phyloP scores from a whole-genome alignment of 1,140 invertebrate genomes.

The Tetragnatha versicolor region DNA sequence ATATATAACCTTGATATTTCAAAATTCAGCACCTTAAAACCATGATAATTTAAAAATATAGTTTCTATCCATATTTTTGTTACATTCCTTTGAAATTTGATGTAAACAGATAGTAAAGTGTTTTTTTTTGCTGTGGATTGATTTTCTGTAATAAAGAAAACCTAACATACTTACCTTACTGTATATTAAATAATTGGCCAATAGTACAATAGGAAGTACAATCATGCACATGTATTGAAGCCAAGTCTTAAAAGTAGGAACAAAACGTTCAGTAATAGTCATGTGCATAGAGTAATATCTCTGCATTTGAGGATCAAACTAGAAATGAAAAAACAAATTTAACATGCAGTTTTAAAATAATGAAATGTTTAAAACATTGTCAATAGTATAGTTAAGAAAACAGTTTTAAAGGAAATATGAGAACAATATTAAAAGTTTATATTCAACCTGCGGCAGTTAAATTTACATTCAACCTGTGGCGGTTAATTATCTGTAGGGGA shows the following conservation, averaged over 20 bases:
- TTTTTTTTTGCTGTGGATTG: not conserved
- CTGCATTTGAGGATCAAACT: constrained; percentile 49
- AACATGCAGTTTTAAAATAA: not conserved
- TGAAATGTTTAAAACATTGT: not conserved
- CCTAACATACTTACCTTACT: constrained; percentile 2
- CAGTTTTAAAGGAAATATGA: not conserved
- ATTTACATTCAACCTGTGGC: not conserved
- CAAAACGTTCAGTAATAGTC: constrained; percentile 29
- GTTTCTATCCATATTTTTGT: not conserved
- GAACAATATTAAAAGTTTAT: too few species aligned
- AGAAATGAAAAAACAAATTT: not conserved
- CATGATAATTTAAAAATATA: not conserved
- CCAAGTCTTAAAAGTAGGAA: constrained; percentile 48
- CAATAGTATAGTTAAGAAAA: not conserved
- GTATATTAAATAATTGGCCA: not conserved
- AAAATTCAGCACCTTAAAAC: not conserved
- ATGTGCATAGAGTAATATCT: constrained; percentile 45
- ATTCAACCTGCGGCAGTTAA: not conserved
- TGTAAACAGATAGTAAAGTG: not conserved
- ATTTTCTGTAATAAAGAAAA: not conserved
- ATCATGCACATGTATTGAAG: constrained; percentile 7
- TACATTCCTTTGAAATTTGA: not conserved
- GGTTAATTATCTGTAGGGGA: not conserved
- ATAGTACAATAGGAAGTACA: constrained; percentile 19
- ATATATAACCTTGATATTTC: not conserved